phyloP scores from a whole-genome alignment of 2,113 vertebrate species.

The Chionomys nivalis region DNA sequence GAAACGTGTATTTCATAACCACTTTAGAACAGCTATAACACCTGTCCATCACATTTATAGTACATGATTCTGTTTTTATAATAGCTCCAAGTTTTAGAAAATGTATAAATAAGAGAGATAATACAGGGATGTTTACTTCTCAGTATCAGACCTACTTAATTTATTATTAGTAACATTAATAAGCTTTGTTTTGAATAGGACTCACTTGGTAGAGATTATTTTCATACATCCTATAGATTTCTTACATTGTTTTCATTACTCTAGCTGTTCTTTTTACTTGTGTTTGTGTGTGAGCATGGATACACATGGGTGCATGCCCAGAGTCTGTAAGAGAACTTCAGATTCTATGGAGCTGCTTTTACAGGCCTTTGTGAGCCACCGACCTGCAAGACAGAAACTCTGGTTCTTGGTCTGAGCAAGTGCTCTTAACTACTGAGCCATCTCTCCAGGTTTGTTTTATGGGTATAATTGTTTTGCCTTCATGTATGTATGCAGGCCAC shows the following conservation, averaged over 20 bases:
- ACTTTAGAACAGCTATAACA: neutral
- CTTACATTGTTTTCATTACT: neutral
- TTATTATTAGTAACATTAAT: neutral
- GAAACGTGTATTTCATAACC: neutral
- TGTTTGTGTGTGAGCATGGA: neutral
- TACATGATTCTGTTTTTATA: slow-evolving; percentile 21
- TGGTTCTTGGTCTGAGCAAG: too few species aligned
- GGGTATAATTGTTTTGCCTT: neutral
- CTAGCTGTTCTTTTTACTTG: neutral
- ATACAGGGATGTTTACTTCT: neutral
- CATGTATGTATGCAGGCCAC: neutral
- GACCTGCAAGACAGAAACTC: neutral
- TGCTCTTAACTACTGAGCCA: neutral
- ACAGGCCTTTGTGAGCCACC: neutral
- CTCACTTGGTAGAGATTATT: neutral
- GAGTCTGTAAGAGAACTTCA: neutral
- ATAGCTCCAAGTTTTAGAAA: slow-evolving; percentile 30
- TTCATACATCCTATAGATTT: neutral
- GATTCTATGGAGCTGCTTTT: neutral
- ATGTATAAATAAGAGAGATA: neutral
- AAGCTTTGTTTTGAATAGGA: neutral
- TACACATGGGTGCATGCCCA: neutral
- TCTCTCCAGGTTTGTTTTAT: neutral
- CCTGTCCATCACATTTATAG: neutral
- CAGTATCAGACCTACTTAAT: neutral